Percentiles rank a stretch among this genome's conserved stretches.
These are phyloP conservation scores for Folsomia manolachei DNA, from an alignment of 2,888 invertebrate species.

Conservation along the genomic window DNA sequence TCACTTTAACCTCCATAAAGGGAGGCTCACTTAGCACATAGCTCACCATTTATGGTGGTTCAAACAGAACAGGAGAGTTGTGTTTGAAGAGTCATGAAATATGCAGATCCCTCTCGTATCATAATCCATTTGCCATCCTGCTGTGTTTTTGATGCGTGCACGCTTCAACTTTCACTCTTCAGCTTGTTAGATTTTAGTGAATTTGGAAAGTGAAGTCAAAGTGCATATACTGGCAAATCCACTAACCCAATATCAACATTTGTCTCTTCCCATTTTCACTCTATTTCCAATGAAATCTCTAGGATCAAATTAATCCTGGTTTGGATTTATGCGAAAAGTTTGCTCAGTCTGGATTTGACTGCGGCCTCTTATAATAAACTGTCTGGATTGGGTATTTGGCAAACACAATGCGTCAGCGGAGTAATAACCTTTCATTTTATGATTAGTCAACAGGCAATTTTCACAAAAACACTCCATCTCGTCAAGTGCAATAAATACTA, in stretches of 20 bases:
- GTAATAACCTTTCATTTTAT: no score
- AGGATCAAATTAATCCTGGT: neutral
- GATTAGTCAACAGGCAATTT: no score
- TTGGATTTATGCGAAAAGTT: neutral
- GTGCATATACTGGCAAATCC: no score
- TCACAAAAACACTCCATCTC: no score
- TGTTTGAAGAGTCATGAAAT: constrained; percentile 25
- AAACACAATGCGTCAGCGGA: no score
- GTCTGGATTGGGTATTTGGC: no score
- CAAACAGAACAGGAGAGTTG: neutral
- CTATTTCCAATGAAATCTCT: neutral
- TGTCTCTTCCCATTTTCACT: neutral
- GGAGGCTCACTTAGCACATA: constrained; percentile 7
- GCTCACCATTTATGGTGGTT: neutral
- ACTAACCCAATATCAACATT: no score
- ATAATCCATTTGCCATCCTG: constrained; percentile 15
- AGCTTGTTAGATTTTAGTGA: no score
- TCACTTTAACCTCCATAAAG: constrained; percentile 17
- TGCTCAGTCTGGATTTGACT: no score
- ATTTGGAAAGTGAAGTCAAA: no score
- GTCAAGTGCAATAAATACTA: no score
- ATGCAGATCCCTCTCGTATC: constrained; percentile 25
- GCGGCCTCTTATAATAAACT: no score
- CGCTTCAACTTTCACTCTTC: constrained; percentile 12
- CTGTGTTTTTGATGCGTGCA: neutral